These are phyloP conservation scores for Lagopus muta DNA, from an alignment of 2,113 vertebrate genomes.

Conservation along the genomic window DNA sequence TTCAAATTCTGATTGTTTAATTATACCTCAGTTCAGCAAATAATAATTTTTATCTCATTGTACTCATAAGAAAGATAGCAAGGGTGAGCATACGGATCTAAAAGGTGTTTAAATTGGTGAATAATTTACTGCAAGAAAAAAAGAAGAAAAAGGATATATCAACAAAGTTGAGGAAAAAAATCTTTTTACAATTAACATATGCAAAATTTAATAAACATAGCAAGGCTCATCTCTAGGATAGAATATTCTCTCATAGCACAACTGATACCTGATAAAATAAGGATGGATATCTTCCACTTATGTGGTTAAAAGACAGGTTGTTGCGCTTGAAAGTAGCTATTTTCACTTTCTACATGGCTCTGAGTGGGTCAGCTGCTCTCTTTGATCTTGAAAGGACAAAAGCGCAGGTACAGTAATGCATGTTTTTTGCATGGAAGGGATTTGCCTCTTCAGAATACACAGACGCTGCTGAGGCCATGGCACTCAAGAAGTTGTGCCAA, in stretches of 20 bases:
- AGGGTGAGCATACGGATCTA: constrained; percentile 26
- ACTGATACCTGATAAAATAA: neutral
- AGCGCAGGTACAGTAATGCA: neutral
- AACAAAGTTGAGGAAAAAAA: constrained; percentile 13
- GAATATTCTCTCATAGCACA: neutral
- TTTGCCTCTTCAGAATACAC: neutral
- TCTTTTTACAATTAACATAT: neutral
- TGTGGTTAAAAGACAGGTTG: neutral
- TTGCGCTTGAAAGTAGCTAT: neutral
- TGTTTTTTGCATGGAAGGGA: neutral
- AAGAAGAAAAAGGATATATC: constrained; percentile 24
- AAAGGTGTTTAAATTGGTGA: constrained; percentile 60
- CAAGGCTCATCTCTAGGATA: neutral
- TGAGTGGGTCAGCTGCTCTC: neutral
- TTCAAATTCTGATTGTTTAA: constrained; percentile 42
- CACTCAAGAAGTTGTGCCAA: neutral
- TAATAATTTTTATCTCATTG: constrained; percentile 45
- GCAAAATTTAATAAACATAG: neutral
- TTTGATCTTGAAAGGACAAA: neutral
- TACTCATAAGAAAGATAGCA: constrained; percentile 5
- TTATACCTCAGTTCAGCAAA: constrained; percentile 29
- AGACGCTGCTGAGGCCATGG: neutral
- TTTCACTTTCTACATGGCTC: neutral
- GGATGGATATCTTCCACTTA: neutral
- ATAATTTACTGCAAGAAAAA: constrained; percentile 35